Evolutionary conservation across 1,140 invertebrate genomes (phyloP).

Genomic region (Aphelenchoides fujianensis): DNA sequence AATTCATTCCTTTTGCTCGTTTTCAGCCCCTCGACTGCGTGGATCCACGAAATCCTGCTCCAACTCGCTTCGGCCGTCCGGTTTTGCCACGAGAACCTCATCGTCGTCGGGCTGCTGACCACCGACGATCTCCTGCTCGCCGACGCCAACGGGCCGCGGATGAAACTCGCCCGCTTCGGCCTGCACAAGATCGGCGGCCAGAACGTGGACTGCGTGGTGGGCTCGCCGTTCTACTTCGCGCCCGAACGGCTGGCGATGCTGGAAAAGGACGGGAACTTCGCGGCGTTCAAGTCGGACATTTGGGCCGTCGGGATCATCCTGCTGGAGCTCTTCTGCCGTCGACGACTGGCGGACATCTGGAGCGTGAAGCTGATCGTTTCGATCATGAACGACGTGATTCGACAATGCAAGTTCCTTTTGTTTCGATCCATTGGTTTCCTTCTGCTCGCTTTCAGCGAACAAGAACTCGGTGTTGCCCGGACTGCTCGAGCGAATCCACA

Average conservation of each 20-base stretch:
- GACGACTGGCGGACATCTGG: conserved; percentile 34
- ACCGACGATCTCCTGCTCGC: conserved; percentile 50
- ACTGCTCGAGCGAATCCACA: conserved; percentile 31
- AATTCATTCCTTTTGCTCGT: conserved; percentile 10
- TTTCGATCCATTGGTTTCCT: neutral
- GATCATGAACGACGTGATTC: conserved; percentile 22
- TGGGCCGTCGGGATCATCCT: conserved; percentile 45
- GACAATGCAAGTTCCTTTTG: conserved; percentile 26
- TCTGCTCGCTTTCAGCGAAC: conserved; percentile 32
- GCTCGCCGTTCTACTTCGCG: conserved; percentile 38
- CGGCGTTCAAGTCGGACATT: conserved; percentile 40
- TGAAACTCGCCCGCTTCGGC: conserved; percentile 29
- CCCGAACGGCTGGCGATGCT: conserved; percentile 35
- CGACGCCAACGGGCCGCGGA: conserved; percentile 32
- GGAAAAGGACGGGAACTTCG: conserved; percentile 17
- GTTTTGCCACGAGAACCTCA: conserved; percentile 37
- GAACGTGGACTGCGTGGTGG: conserved; percentile 32
- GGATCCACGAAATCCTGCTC: conserved; percentile 15
- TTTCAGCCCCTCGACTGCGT: conserved; percentile 16
- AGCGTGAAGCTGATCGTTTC: conserved; percentile 41
- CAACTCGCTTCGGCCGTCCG: conserved; percentile 31
- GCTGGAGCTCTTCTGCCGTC: conserved; percentile 33
- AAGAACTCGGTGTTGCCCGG: conserved; percentile 20
- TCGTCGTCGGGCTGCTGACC: conserved; percentile 37
- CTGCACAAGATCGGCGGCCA: conserved; percentile 19